Conservation (phyloP, 2,113 vertebrate species). For the Hyaena hyaena region DNA sequence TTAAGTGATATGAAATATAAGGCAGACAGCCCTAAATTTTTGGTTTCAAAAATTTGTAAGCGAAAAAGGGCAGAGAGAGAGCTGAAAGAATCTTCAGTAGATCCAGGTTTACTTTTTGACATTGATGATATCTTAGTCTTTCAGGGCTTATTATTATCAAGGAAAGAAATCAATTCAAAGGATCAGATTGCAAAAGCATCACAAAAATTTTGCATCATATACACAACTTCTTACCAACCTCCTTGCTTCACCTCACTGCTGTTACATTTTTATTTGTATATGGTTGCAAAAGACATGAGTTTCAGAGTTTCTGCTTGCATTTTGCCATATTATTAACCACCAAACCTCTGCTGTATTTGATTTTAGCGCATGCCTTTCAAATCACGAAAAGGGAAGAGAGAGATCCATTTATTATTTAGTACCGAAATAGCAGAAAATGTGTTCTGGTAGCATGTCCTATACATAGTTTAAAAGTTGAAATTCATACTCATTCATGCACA, state of each 20-base stretch:
- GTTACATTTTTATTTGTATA: conserved; percentile 44
- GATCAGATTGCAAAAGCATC: conserved; percentile 68
- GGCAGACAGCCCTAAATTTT: background rate
- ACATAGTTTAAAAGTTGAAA: background rate
- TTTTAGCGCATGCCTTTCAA: background rate
- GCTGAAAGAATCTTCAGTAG: conserved; percentile 61
- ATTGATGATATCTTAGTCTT: conserved; percentile 68
- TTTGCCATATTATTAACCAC: conserved; percentile 31
- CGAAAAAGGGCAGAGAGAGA: background rate
- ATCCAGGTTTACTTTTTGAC: conserved; percentile 72
- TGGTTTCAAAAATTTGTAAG: conserved; percentile 53
- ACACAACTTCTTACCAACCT: background rate
- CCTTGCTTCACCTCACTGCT: background rate
- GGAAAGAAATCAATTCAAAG: conserved; percentile 68
- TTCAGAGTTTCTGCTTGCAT: conserved; percentile 66
- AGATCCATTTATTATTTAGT: background rate
- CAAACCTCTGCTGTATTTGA: background rate
- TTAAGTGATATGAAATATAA: conserved; percentile 19
- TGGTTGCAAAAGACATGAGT: background rate
- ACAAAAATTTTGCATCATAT: conserved; percentile 27
- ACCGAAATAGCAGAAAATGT: background rate
- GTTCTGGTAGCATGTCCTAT: background rate
- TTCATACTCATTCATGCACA: background rate
- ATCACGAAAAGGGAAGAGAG: background rate
- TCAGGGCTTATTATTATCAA: conserved; percentile 70